A percentile compares a stretch with the other conserved stretches of the same genome.
phyloP scores from a whole-genome alignment of 2,888 invertebrate species.

The Caenorhabditis doughertyi region DNA sequence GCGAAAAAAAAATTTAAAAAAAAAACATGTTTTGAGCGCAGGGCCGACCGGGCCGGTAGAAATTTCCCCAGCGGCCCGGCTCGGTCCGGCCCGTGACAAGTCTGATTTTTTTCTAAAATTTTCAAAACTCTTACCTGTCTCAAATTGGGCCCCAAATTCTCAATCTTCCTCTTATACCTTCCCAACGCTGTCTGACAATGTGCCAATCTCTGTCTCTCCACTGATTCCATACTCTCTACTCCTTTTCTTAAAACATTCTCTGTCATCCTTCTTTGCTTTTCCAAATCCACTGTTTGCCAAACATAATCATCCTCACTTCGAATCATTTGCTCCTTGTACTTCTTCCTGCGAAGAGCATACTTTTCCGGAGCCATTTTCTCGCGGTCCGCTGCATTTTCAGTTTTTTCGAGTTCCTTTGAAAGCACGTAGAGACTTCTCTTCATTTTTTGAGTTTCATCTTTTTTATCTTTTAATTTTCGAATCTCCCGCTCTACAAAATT shows the following conservation, averaged over 20 bases:
- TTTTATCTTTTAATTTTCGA: slow-evolving; percentile 71
- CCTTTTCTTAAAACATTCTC: slow-evolving; percentile 74
- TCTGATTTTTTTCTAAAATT: neutral
- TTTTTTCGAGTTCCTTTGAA: slow-evolving; percentile 72
- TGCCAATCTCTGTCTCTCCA: slow-evolving; percentile 76
- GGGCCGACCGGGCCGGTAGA: too few relatives aligned
- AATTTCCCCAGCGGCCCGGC: too few relatives aligned
- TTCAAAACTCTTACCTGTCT: slow-evolving; percentile 70
- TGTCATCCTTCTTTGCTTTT: slow-evolving; percentile 72
- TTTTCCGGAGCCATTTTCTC: slow-evolving; percentile 55
- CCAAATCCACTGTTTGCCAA: slow-evolving; percentile 73
- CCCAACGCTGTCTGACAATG: slow-evolving; percentile 77
- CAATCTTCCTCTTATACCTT: slow-evolving; percentile 75
- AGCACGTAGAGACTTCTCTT: slow-evolving; percentile 70
- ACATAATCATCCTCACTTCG: slow-evolving; percentile 72
- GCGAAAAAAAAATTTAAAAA: neutral
- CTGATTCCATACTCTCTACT: slow-evolving; percentile 74
- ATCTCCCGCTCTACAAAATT: slow-evolving; percentile 70
- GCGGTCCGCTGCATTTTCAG: slow-evolving; percentile 64
- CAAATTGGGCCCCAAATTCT: slow-evolving; percentile 73
- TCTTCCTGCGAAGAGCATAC: slow-evolving; percentile 65
- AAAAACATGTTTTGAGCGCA: too few relatives aligned
- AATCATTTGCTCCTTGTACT: slow-evolving; percentile 69
- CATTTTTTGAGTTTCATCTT: slow-evolving; percentile 69
- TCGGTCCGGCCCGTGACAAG: too few relatives aligned